Percentiles rank a stretch among this genome's conserved stretches.
These are phyloP conservation scores for Campoletis raptor DNA, from an alignment of 2,888 invertebrate species.

Conservation along the genomic window DNA sequence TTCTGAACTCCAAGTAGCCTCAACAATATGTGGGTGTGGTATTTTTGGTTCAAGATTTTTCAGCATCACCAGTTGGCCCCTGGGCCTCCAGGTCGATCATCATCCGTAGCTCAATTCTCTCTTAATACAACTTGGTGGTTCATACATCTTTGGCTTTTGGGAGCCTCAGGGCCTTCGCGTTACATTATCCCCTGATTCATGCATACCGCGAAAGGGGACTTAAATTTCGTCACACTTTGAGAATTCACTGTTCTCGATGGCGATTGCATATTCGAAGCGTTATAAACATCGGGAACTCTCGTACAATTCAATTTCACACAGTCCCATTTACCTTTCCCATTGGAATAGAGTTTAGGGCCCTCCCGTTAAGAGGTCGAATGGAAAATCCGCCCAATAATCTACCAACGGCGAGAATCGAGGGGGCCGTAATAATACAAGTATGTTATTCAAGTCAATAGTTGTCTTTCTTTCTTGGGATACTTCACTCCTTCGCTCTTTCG, in stretches of 20 bases:
- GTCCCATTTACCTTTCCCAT: not conserved
- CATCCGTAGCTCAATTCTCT: not conserved
- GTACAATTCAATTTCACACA: constrained; percentile 6
- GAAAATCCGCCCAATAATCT: constrained; percentile 58
- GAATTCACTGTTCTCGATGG: not conserved
- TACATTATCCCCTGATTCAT: not conserved
- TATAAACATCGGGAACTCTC: not conserved
- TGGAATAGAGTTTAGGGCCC: not conserved
- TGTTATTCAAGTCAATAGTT: not conserved
- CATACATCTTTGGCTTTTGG: not conserved
- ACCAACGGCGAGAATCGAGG: constrained; percentile 23
- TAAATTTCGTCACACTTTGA: not conserved
- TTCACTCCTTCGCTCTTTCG: not conserved
- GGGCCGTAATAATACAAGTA: constrained; percentile 12
- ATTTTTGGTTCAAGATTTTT: not conserved
- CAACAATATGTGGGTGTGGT: constrained; percentile 23
- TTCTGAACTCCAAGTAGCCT: not conserved
- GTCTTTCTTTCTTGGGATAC: not conserved
- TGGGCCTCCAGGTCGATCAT: not conserved
- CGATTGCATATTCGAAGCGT: not conserved
- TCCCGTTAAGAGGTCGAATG: constrained; percentile 25
- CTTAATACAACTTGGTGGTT: too few relatives aligned
- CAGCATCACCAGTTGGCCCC: not conserved
- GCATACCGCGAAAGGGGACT: not conserved
- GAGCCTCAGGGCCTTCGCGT: not conserved